Percentiles rank a stretch among this genome's conserved stretches.
phyloP scores from a whole-genome alignment of 2,797 vertebrate species.

The Prunella strophiata region DNA sequence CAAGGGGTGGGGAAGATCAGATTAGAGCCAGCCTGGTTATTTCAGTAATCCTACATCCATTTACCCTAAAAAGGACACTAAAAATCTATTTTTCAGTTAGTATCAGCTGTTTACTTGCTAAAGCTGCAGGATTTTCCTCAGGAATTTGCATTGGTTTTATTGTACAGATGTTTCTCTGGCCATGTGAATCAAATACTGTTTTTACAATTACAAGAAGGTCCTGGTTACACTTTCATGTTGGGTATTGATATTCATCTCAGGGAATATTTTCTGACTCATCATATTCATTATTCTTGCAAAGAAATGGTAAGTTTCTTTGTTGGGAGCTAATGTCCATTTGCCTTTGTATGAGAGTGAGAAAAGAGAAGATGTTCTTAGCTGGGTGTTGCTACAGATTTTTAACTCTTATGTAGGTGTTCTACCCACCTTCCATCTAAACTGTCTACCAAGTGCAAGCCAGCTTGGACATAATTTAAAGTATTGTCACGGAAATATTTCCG shows the following conservation, averaged over 20 bases:
- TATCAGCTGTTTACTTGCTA: background rate
- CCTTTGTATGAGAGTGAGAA: background rate
- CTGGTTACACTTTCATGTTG: background rate
- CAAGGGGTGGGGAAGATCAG: background rate
- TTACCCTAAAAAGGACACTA: background rate
- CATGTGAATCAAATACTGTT: background rate
- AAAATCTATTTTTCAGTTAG: background rate
- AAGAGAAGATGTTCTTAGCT: background rate
- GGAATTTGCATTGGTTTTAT: background rate
- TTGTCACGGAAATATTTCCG: background rate
- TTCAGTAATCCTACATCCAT: background rate
- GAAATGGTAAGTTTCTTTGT: background rate
- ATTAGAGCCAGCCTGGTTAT: background rate
- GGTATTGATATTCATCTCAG: background rate
- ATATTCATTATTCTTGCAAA: background rate
- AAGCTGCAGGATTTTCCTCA: background rate
- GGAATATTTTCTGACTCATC: background rate
- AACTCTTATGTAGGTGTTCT: background rate
- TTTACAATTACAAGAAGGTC: background rate
- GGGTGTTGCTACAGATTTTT: background rate
- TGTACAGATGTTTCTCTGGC: background rate
- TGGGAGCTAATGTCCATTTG: background rate
- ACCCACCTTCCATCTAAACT: background rate
- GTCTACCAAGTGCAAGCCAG: background rate
- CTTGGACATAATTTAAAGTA: background rate